Base-by-base conservation (phyloP, 2,888 invertebrate genomes). In the Drosophila emarginata region DNA sequence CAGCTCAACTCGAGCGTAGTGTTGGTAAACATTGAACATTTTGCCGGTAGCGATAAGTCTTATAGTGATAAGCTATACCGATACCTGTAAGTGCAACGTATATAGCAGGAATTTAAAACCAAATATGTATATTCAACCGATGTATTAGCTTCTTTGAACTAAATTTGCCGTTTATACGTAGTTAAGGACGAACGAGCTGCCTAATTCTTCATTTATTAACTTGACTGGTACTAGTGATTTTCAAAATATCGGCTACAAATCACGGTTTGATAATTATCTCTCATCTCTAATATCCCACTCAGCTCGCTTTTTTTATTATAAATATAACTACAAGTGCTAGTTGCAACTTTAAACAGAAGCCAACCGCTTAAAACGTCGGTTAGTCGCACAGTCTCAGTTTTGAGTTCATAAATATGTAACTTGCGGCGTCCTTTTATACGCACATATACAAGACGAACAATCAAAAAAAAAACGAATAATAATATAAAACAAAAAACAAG, bases 281-380 rank as follows among this genome's bases (percentile, higher is more conserved):
- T 12, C 45, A 45, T 45, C 45, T 45, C 45, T 45, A 45, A 45
- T 45, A 69, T 62, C 59, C 58, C 45, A 45, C 45, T 45, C 54
- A 72, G 79, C 69, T 80, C 79, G 77, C 74, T 78, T 78, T 80
- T 80, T 74, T 80, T 80, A 76, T 87, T 80, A 84, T 88, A 87
- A 81, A 74, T 87, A 87, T 75, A 77, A 88, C 82, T 77, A 77
- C 67, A 66, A 64, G 70, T 61, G 68, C 80, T 73, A 79, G 79
- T 77, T 71, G 53, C 70, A 67, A 71, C 80, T 62, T 81, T 87
- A 81, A 81, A 81, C 72, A 85, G 77, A 79, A 74, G 77, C 72
- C 60, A 85, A 68, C 80, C 77, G 77, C 88, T 66, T 66, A 56
- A 67, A 71, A 70, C 72, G 74, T 57, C 71, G 85, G 86, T 79